Base-by-base conservation (phyloP, 2,888 invertebrate genomes). In the Pristionchus fissidentatus region DNA sequence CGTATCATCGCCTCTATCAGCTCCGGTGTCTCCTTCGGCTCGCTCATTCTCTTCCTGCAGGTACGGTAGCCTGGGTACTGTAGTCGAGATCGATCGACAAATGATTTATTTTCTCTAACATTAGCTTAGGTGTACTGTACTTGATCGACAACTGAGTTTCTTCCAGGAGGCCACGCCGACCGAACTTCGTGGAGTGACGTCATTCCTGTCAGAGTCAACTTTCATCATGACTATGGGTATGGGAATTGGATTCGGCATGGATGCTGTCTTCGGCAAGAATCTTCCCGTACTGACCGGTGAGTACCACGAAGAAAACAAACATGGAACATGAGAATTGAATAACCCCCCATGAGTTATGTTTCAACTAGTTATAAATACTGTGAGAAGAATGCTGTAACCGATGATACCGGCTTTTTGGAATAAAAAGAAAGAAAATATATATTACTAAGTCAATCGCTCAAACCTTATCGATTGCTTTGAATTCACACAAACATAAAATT, bases 181-280 rank as follows among this genome's bases (percentile, higher is more conserved):
- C 3, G 75, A 85, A 13, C 84, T 88, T n/a, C 83, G 89, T 5
- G 89, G 89, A 22, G 78, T 87, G 57, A 85, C 84, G 22, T 87
- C 87, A 26, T 90, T 89, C 79, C 83, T 89, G 46, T 85, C 84
- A 22, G 89, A 89, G 80, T 84, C 85, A 26, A 86, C 88, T 4
- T 89, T 87, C 84, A 85, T 88, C 19, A 32, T 75, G 46, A 78
- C 78, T 3, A 87, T 86, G 55, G 88, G 86, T 26, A 46, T 90
- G 43, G 89, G 89, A 82, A 89, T 89, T 84, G 89, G 86, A n/a
- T 86, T 87, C 52, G 89, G 89, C 66, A 88, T 89, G 86, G 85
- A 90, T 46, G 85, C 57, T 1, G 41, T 84, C 15, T 81, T 84
- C 26, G 84, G 84, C 22, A 81, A 32, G 55, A 81, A 84, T 57